Evolutionary conservation across 2,797 vertebrate genomes (phyloP).

Genomic region (Clarias platycephalus): DNA sequence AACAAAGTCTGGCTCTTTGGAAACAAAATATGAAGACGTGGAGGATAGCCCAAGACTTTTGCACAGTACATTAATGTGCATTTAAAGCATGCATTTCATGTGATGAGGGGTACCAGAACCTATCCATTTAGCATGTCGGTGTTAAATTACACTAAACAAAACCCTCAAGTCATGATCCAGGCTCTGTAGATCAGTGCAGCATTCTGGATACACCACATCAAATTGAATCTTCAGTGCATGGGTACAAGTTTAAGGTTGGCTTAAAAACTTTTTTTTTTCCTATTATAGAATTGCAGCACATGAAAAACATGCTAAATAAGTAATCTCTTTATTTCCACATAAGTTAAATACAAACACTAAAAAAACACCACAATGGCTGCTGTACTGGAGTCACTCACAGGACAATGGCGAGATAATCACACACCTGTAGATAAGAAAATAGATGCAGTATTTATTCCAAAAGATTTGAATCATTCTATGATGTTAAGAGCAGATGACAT

Average conservation of each 20-base stretch:
- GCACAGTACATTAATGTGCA: background rate
- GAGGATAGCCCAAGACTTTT: too few species aligned
- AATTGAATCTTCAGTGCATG: background rate
- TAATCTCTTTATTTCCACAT: slow-evolving; percentile 57
- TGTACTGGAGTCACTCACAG: slow-evolving; percentile 57
- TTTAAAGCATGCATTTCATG: background rate
- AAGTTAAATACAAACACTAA: slow-evolving; percentile 49
- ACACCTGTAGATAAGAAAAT: slow-evolving; percentile 51
- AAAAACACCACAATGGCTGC: background rate
- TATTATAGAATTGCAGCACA: background rate
- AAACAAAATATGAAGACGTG: too few species aligned
- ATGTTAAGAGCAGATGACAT: too few species aligned
- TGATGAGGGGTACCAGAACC: background rate
- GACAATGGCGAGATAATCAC: slow-evolving; percentile 73
- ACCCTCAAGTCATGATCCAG: background rate
- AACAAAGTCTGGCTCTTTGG: too few species aligned
- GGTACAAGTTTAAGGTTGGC: background rate
- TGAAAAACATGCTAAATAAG: slow-evolving; percentile 17
- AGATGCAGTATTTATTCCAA: background rate
- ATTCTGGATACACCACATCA: background rate
- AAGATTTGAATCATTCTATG: background rate
- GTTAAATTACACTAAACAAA: background rate
- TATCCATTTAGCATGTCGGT: background rate
- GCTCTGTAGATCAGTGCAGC: background rate
- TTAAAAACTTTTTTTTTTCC: background rate